A percentile compares a stretch with the other conserved stretches of the same genome.
phyloP scores from a whole-genome alignment of 2,113 vertebrate species.

The Alligator sinensis region DNA sequence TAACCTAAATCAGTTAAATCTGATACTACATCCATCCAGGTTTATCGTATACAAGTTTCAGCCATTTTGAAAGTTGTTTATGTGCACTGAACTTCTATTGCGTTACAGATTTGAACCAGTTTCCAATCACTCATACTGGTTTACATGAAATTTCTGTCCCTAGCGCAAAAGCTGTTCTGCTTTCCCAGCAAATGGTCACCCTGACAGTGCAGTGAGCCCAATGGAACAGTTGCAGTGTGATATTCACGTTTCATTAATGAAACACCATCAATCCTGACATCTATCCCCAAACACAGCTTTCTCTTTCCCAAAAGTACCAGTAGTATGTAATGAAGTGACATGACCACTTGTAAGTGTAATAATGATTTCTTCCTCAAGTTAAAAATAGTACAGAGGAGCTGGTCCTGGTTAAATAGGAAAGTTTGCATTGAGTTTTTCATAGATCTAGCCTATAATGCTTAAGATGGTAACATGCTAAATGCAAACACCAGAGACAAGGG shows the following conservation, averaged over 20 bases:
- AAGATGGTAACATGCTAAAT: neutral
- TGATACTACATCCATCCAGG: no score
- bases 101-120: no score
- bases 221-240: neutral
- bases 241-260: neutral
- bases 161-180: neutral
- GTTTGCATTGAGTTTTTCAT: neutral
- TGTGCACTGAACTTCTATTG: no score
- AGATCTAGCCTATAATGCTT: neutral
- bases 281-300: neutral
- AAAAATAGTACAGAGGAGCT: neutral
- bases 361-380: neutral
- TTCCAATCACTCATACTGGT: no score
- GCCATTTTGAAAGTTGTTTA: no score
- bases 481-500: neutral
- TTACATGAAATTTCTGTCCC: no score
- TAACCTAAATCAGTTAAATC: no score
- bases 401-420: neutral
- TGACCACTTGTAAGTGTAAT: neutral
- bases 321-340: neutral
- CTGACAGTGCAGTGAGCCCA: accelerated
- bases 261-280: neutral
- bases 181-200: neutral
- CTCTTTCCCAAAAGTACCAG: neutral
- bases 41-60: no score